Conservation (phyloP, 2,113 vertebrate species). For the Cinclus mexicanus region DNA sequence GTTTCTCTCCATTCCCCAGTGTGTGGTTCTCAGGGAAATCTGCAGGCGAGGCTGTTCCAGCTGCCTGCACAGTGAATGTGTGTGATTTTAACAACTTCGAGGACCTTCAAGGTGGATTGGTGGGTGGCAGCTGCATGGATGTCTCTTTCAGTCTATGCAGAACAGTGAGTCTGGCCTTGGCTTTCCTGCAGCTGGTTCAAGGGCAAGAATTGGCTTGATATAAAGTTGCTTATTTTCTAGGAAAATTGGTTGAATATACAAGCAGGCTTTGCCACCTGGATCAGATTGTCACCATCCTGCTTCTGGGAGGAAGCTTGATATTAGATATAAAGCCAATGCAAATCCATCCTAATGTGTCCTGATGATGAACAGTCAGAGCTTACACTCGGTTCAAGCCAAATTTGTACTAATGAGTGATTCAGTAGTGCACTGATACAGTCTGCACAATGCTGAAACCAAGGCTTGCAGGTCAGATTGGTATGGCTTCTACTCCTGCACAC, state of each 20-base stretch:
- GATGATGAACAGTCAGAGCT: background rate
- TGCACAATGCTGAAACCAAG: background rate
- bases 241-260: background rate
- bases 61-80: fast-evolving
- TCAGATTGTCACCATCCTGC: background rate
- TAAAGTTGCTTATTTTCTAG: background rate
- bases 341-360: background rate
- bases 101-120: background rate
- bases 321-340: background rate
- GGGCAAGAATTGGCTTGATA: background rate
- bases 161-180: background rate
- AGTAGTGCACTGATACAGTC: background rate
- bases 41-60: fast-evolving
- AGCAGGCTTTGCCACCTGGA: background rate
- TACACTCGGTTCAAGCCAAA: fast-evolving
- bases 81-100: background rate
- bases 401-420: background rate
- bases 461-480: background rate
- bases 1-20: background rate
- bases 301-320: background rate
- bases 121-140: fast-evolving
- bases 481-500: background rate
- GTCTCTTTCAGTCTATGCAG: background rate
- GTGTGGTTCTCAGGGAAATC: background rate
- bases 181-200: background rate